Percentiles rank a stretch among this genome's conserved stretches.
phyloP scores from a whole-genome alignment of 2,888 invertebrate species.

The Cephus nigrinus region DNA sequence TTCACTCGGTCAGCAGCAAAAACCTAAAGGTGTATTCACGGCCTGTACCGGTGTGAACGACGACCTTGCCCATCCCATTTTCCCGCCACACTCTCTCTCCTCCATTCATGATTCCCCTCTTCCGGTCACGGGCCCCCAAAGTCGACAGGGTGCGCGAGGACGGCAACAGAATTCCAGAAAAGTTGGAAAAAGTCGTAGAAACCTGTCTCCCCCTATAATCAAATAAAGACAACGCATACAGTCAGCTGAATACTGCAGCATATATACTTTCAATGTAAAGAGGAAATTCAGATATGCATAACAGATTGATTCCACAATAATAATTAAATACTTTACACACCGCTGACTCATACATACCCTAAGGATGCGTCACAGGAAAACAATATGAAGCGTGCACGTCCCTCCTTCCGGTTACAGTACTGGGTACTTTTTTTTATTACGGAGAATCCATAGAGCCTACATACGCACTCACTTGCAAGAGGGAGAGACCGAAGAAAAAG shows the following conservation, averaged over 20 bases:
- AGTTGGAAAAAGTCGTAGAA: neutral
- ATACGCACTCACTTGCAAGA: constrained; percentile 17
- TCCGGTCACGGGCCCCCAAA: neutral
- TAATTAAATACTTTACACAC: neutral
- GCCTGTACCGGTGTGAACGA: neutral
- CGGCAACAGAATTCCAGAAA: neutral
- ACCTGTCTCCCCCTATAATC: neutral
- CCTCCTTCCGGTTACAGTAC: constrained; percentile 15
- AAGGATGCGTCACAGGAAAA: constrained; percentile 9
- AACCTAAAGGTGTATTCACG: neutral
- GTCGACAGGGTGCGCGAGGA: neutral
- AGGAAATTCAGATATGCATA: neutral
- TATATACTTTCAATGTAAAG: neutral
- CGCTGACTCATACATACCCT: neutral
- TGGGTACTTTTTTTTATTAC: constrained; percentile 22
- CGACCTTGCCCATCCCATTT: neutral
- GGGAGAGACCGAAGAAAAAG: neutral
- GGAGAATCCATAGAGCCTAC: constrained; percentile 38
- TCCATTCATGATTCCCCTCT: neutral
- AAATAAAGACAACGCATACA: neutral
- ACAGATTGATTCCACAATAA: neutral
- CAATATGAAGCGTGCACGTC: constrained; percentile 12
- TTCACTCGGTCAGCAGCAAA: neutral
- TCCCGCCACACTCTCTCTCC: neutral
- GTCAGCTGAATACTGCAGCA: neutral